Conservation (phyloP, 1,140 invertebrate species). For the Stegodyphus dumicola region DNA sequence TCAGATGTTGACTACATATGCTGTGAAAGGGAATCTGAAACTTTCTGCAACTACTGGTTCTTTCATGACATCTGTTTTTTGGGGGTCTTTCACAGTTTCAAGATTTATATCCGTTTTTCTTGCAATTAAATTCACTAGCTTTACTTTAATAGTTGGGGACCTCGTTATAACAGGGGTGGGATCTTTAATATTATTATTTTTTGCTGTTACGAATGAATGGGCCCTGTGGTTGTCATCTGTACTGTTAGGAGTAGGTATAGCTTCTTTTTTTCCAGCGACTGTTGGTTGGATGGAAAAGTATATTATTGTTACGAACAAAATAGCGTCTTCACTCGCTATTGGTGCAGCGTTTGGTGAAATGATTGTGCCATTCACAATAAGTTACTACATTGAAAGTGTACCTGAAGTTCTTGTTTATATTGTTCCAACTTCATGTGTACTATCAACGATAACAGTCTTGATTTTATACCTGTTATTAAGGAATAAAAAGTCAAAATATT, state of each 20-base stretch:
- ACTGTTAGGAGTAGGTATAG: constrained; percentile 70
- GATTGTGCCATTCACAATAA: constrained; percentile 67
- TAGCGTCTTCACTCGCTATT: constrained; percentile 70
- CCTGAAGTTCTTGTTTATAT: constrained; percentile 68
- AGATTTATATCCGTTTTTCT: constrained; percentile 70
- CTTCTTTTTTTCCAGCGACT: constrained; percentile 70
- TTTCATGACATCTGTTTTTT: constrained; percentile 70
- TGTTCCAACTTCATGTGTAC: constrained; percentile 63
- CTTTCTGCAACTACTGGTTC: constrained; percentile 67
- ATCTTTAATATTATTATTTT: constrained; percentile 67
- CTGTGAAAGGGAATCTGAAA: constrained; percentile 64
- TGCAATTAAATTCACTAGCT: constrained; percentile 67
- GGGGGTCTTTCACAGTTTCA: constrained; percentile 70
- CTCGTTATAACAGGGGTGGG: constrained; percentile 67
- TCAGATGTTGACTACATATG: constrained; percentile 69
- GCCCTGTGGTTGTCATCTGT: constrained; percentile 66
- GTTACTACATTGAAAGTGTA: constrained; percentile 66
- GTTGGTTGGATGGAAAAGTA: constrained; percentile 72
- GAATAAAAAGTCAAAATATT: constrained; percentile 36
- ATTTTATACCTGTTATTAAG: constrained; percentile 62
- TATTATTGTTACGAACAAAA: constrained; percentile 70
- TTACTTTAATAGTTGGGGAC: constrained; percentile 68
- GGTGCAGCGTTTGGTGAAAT: constrained; percentile 71
- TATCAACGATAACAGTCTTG: constrained; percentile 64
- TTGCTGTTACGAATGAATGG: constrained; percentile 64